Percentiles rank a stretch among this genome's conserved stretches.
phyloP scores from a whole-genome alignment of 2,888 invertebrate species.

The Stenotaenia linearis region DNA sequence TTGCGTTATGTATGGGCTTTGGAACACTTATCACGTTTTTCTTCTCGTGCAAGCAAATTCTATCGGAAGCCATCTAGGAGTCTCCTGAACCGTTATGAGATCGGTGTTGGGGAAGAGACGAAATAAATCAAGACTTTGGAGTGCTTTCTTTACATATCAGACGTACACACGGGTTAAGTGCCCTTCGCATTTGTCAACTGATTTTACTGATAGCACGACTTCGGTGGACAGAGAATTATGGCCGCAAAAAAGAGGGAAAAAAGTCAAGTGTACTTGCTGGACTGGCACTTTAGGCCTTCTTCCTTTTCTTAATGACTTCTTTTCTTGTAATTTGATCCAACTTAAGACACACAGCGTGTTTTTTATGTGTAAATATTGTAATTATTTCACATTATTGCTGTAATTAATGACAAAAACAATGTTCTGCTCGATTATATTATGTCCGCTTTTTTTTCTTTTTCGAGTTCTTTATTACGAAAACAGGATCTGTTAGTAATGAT shows the following conservation, averaged over 20 bases:
- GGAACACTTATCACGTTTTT: constrained; percentile 12
- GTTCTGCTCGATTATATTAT: neutral
- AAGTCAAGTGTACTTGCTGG: constrained; percentile 7
- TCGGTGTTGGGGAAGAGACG: constrained; percentile 26
- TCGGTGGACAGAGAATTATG: constrained; percentile 26
- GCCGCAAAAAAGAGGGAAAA: neutral
- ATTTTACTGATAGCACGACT: constrained; percentile 14
- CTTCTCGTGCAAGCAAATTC: constrained; percentile 26
- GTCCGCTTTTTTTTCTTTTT: neutral
- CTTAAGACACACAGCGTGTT: neutral
- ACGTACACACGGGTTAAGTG: constrained; percentile 17
- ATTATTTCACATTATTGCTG: neutral
- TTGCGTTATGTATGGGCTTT: constrained; percentile 18
- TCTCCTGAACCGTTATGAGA: constrained; percentile 26
- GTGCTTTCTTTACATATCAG: constrained; percentile 26
- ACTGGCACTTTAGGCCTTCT: neutral
- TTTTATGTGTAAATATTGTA: constrained; percentile 5
- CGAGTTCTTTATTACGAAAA: neutral
- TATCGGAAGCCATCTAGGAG: constrained; percentile 16
- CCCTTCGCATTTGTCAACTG: constrained; percentile 26
- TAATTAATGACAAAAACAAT: constrained; percentile 1
- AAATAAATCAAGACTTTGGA: constrained; percentile 24
- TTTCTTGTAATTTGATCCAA: constrained; percentile 3
- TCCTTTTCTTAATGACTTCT: neutral
- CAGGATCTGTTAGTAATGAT: neutral